Conservation (phyloP, 2,113 vertebrate genomes). For the Drymodes brunneopygia region DNA sequence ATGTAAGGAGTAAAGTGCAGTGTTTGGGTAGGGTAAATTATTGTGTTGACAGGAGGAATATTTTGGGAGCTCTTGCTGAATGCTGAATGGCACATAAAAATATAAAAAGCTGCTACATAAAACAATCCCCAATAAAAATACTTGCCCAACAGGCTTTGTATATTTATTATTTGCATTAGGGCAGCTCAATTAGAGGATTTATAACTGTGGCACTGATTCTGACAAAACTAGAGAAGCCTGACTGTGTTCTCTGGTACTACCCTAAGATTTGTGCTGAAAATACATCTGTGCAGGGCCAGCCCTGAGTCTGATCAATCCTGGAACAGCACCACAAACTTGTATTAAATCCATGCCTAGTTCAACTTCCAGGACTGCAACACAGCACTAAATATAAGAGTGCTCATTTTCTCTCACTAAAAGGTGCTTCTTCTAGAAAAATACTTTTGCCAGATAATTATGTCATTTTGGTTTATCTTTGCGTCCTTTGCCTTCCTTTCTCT, state of each 20-base stretch:
- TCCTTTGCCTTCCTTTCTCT: slow-evolving; percentile 9
- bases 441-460: background rate
- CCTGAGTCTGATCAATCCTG: background rate
- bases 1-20: background rate
- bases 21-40: background rate
- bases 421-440: background rate
- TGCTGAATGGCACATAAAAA: background rate
- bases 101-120: background rate
- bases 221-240: background rate
- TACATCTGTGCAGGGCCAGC: background rate
- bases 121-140: background rate
- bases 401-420: background rate
- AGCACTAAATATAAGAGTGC: background rate
- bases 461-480: background rate
- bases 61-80: background rate
- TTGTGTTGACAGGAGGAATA: background rate
- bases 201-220: background rate
- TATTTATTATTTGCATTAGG: background rate
- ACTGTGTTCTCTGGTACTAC: background rate
- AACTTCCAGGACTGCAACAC: background rate
- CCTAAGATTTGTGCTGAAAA: background rate
- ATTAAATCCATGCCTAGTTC: background rate
- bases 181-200: background rate
- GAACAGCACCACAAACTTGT: background rate
- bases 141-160: background rate